Evolutionary conservation across 64 coral and sea anemone species (phyloP).

Genomic region (Montipora efflorescens): DNA sequence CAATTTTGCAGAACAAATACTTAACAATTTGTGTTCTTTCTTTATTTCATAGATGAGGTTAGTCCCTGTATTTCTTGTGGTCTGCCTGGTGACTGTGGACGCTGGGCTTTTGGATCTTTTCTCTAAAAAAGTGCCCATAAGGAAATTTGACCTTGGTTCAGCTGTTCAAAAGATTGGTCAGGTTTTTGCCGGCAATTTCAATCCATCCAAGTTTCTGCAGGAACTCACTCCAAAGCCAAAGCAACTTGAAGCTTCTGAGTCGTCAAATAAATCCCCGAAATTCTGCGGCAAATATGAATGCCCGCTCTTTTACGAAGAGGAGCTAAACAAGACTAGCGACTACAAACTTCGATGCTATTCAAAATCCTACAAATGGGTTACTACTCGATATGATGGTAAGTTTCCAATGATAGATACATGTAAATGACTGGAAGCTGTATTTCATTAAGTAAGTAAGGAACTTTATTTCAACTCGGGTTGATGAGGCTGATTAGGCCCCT

Average conservation of each 20-base stretch:
- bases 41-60: conserved; percentile 20
- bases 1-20: not conserved
- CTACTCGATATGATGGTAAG: conserved; percentile 62
- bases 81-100: conserved; percentile 10
- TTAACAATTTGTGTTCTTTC: not conserved
- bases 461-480: too few relatives aligned
- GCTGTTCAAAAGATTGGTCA: not conserved
- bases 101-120: not conserved
- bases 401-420: not conserved
- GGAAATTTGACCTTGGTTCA: not conserved
- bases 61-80: not conserved
- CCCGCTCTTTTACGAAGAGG: conserved; percentile 11
- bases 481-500: too few relatives aligned
- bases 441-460: too few relatives aligned
- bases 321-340: not conserved
- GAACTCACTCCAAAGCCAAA: too few relatives aligned
- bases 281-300: conserved; percentile 13
- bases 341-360: conserved; percentile 74
- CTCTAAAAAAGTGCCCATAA: not conserved
- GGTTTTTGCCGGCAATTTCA: too few relatives aligned
- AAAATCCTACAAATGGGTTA: conserved; percentile 69
- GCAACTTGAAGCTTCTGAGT: not conserved
- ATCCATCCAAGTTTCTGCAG: too few relatives aligned
- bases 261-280: not conserved
- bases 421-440: too few relatives aligned